These are phyloP conservation scores for Triops cancriformis DNA, from an alignment of 1,140 invertebrate genomes.

Conservation along the genomic window DNA sequence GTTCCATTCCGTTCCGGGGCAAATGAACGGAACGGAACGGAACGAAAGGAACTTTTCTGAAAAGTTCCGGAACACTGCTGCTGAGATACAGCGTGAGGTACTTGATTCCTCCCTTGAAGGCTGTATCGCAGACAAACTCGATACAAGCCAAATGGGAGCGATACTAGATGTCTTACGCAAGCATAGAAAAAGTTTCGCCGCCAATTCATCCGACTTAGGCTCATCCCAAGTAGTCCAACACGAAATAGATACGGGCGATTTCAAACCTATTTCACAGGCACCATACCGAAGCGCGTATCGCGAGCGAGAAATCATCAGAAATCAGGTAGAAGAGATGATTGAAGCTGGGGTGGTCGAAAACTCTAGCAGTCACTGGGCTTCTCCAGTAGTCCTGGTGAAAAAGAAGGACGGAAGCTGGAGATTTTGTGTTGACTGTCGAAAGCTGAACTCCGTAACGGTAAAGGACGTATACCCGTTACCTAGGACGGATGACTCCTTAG, in stretches of 20 bases:
- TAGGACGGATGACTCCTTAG: no score
- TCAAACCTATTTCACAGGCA: no score
- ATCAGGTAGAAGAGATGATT: constrained; percentile 30
- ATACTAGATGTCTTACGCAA: background rate
- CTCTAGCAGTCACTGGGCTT: no score
- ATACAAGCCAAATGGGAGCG: background rate
- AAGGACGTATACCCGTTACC: no score
- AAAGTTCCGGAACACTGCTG: no score
- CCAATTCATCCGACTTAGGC: background rate
- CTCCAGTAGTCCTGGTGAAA: constrained; percentile 40
- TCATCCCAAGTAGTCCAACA: background rate
- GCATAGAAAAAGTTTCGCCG: background rate
- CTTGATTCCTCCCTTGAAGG: background rate
- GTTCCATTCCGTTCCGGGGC: no score
- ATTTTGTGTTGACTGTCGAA: no score
- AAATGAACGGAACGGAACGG: no score
- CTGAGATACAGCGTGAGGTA: no score
- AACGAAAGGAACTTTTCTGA: no score
- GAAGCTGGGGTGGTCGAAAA: constrained; percentile 36
- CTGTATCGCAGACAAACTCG: background rate
- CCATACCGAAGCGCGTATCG: no score
- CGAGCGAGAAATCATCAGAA: constrained; percentile 24
- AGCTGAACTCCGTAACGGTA: no score
- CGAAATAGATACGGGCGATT: background rate
- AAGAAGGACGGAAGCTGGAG: constrained; percentile 34